Conservation (phyloP, 1,140 invertebrate species). For the Solen grandis region DNA sequence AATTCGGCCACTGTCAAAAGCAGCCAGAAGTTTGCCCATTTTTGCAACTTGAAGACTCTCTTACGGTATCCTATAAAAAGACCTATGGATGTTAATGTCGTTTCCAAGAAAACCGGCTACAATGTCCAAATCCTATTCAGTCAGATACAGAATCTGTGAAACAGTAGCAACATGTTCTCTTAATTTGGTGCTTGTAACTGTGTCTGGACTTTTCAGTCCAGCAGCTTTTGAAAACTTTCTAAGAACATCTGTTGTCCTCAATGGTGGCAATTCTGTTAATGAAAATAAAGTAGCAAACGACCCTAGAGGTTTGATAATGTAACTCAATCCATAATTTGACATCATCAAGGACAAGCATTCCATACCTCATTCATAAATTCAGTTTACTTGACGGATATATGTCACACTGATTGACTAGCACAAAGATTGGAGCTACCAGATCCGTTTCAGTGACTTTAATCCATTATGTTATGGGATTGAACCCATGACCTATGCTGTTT, state of each 20-base stretch:
- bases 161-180: conserved; percentile 60
- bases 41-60: conserved; percentile 50
- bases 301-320: too few species aligned
- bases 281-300: too few species aligned
- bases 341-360: too few species aligned
- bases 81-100: conserved; percentile 50
- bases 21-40: conserved; percentile 39
- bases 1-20: conserved; percentile 52
- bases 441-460: too few species aligned
- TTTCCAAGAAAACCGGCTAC: conserved; percentile 58
- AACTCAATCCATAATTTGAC: too few species aligned
- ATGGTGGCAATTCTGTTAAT: too few species aligned
- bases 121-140: conserved; percentile 42
- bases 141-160: conserved; percentile 51
- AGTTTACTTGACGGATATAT: too few species aligned
- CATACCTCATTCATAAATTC: too few species aligned
- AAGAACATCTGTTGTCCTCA: conserved; percentile 50
- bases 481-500: too few species aligned
- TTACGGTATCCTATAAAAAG: conserved; percentile 54
- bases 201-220: conserved; percentile 12
- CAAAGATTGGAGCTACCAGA: too few species aligned
- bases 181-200: conserved; percentile 51
- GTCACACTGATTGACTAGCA: too few species aligned
- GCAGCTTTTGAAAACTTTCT: conserved; percentile 42
- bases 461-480: too few species aligned